phyloP scores from a whole-genome alignment of 2,797 vertebrate species.

The Falco concolor region DNA sequence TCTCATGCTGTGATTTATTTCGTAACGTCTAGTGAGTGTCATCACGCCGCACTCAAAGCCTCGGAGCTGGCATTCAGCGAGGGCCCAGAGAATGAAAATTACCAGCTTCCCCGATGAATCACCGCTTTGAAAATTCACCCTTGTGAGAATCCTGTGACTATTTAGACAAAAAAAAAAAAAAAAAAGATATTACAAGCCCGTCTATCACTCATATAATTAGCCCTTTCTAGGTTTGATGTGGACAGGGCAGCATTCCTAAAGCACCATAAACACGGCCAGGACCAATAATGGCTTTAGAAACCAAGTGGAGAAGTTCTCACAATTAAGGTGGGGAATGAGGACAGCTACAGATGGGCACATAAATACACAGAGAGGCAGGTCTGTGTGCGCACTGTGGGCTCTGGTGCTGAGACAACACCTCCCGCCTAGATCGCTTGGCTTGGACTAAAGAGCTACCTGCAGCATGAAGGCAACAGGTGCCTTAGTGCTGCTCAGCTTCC shows the following conservation, averaged over 20 bases:
- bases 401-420: conserved; percentile 21
- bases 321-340: conserved; percentile 70
- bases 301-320: conserved; percentile 54
- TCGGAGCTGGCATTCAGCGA: neutral
- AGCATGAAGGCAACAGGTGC: conserved; percentile 71
- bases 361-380: conserved; percentile 48
- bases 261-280: conserved; percentile 45
- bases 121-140: conserved; percentile 51
- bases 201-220: conserved; percentile 61
- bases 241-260: conserved; percentile 62
- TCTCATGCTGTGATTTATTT: conserved; percentile 55
- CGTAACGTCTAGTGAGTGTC: conserved; percentile 49
- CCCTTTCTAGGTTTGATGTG: conserved; percentile 69
- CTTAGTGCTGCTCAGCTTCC: conserved; percentile 69
- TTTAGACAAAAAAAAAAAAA: conserved; percentile 8
- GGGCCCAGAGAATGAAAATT: conserved; percentile 48
- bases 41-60: conserved; percentile 8
- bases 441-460: conserved; percentile 29
- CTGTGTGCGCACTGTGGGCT: neutral
- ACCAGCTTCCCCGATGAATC: conserved; percentile 44
- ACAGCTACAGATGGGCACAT: conserved; percentile 1
- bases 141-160: conserved; percentile 60
- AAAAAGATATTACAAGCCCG: neutral
- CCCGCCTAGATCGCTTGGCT: neutral
- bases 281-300: conserved; percentile 58